A percentile compares a stretch with the other conserved stretches of the same genome.
These are phyloP conservation scores for Sebastes iracundus DNA, from an alignment of 2,797 vertebrate genomes.

Conservation along the genomic window DNA sequence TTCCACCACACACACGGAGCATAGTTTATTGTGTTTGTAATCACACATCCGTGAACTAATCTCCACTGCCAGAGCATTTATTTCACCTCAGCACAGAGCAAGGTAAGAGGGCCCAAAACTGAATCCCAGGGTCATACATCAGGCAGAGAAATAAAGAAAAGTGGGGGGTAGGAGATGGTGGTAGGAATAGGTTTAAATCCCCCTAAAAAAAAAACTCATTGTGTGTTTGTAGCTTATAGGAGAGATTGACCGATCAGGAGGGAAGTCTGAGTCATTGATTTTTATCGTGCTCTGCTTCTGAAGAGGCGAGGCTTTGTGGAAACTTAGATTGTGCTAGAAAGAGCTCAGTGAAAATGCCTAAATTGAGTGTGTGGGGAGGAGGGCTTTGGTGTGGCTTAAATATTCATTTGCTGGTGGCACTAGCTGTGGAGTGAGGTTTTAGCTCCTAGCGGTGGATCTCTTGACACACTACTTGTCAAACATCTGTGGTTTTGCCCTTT, in stretches of 20 bases:
- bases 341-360: conserved; percentile 56
- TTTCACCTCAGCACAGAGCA: not conserved
- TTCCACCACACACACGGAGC: not conserved
- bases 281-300: conserved; percentile 46
- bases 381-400: conserved; percentile 58
- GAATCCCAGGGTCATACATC: conserved; percentile 13
- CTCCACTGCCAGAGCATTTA: not conserved
- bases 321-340: conserved; percentile 51
- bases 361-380: conserved; percentile 42
- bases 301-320: conserved; percentile 60
- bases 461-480: conserved; percentile 46
- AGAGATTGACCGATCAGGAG: conserved; percentile 62
- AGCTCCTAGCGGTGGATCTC: conserved; percentile 40
- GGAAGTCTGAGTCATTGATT: conserved; percentile 63
- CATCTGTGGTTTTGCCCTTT: conserved; percentile 25
- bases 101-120: not conserved
- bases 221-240: conserved; percentile 54
- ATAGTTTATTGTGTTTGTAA: not conserved
- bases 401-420: conserved; percentile 60
- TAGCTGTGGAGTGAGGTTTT: conserved; percentile 42
- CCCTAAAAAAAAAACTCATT: conserved; percentile 11
- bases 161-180: conserved; percentile 6
- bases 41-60: conserved; percentile 16
- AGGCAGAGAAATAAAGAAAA: conserved; percentile 39
- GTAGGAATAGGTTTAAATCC: conserved; percentile 42